A percentile compares a stretch with the other conserved stretches of the same genome.
Evolutionary conservation across 2,113 vertebrate genomes (phyloP).

Genomic region (Lutjanus erythropterus): DNA sequence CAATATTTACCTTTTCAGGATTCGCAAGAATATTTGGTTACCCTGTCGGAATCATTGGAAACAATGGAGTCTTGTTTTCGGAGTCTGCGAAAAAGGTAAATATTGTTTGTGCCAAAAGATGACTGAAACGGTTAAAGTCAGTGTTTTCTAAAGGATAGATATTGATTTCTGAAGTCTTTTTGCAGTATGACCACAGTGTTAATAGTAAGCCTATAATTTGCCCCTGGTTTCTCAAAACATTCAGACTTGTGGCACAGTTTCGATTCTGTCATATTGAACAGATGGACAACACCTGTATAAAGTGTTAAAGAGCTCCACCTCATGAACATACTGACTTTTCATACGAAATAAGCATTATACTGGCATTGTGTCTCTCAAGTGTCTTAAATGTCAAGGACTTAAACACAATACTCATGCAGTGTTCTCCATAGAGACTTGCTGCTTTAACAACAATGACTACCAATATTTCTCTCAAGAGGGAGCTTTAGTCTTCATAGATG

Average conservation of each 20-base stretch:
- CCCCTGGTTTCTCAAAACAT: neutral
- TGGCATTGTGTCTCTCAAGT: constrained; percentile 26
- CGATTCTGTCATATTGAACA: neutral
- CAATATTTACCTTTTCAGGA: constrained; percentile 81
- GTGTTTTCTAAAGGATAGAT: neutral
- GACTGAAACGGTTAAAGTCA: neutral
- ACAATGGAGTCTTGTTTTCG: constrained; percentile 98
- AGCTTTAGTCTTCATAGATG: constrained; percentile 38
- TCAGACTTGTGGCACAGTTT: neutral
- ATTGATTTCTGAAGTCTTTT: neutral
- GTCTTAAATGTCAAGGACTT: constrained; percentile 56
- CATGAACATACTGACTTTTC: constrained; percentile 9
- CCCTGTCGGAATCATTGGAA: constrained; percentile 96
- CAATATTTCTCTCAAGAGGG: constrained; percentile 37
- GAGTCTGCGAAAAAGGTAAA: constrained; percentile 97
- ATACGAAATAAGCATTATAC: constrained; percentile 2
- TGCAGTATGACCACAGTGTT: neutral
- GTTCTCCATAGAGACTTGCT: constrained; percentile 32
- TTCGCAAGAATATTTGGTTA: constrained; percentile 98
- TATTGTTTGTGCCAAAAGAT: neutral
- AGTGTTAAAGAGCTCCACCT: constrained; percentile 19
- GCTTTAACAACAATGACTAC: constrained; percentile 27
- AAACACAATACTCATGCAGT: neutral
- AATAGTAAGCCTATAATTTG: neutral
- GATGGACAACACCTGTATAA: neutral